A percentile compares a stretch with the other conserved stretches of the same genome.
phyloP scores from a whole-genome alignment of 2,797 vertebrate species.

The Melanotaenia trifasciata region DNA sequence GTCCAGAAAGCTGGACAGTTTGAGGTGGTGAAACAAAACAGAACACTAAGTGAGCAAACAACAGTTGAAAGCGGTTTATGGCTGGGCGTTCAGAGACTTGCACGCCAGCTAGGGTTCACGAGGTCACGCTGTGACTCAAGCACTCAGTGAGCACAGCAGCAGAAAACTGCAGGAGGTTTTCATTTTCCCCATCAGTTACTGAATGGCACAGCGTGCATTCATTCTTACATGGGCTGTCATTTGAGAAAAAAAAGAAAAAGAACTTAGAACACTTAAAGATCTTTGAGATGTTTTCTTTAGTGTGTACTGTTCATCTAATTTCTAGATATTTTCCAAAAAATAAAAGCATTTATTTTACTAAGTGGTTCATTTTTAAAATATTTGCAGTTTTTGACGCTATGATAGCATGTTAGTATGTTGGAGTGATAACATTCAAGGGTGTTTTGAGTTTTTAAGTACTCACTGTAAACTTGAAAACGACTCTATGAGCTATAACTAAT shows the following conservation, averaged over 20 bases:
- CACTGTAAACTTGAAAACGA: too few species aligned
- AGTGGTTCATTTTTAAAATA: too few species aligned
- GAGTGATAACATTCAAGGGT: neutral
- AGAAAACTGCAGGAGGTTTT: constrained; percentile 20
- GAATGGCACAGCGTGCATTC: neutral
- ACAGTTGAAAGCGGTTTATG: constrained; percentile 42
- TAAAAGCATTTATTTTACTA: too few species aligned
- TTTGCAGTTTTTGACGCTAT: too few species aligned
- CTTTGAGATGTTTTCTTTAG: too few species aligned
- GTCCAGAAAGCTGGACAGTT: constrained; percentile 60
- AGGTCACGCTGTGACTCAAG: constrained; percentile 46
- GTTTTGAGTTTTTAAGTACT: neutral
- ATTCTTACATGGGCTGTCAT: neutral
- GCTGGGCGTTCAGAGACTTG: constrained; percentile 33
- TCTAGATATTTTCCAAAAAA: too few species aligned
- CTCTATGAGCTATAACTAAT: neutral
- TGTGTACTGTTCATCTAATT: too few species aligned
- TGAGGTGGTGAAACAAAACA: constrained; percentile 45
- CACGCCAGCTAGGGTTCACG: constrained; percentile 54
- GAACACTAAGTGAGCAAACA: constrained; percentile 48
- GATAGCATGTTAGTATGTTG: too few species aligned
- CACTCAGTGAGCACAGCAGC: constrained; percentile 25
- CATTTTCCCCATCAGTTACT: constrained; percentile 7
- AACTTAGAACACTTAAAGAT: too few species aligned
- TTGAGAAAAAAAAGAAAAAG: neutral